Evolutionary conservation across 2,797 vertebrate genomes (phyloP).

Genomic region (Salmo trutta): DNA sequence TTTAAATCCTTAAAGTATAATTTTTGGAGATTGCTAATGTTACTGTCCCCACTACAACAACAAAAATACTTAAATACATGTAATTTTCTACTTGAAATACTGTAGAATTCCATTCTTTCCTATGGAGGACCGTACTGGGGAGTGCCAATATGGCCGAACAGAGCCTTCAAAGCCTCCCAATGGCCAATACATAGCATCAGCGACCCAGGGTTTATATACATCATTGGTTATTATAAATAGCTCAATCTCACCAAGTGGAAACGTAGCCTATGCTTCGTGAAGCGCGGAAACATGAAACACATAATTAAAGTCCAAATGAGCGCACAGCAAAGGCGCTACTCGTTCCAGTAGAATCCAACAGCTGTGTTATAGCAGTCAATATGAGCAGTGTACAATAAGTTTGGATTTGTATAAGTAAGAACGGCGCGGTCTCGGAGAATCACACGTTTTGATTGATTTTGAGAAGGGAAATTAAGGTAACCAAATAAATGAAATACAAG

Average conservation of each 20-base stretch:
- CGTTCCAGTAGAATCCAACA: conserved; percentile 28
- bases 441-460: background rate
- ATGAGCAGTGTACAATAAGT: conserved; percentile 47
- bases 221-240: background rate
- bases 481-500: conserved; percentile 52
- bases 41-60: too few relatives aligned
- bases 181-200: too few relatives aligned
- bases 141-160: too few relatives aligned
- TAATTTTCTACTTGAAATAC: too few relatives aligned
- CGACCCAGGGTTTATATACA: background rate
- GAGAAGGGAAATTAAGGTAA: background rate
- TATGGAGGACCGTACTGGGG: too few relatives aligned
- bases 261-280: background rate
- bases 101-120: too few relatives aligned
- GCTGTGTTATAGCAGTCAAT: conserved; percentile 46
- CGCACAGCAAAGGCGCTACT: conserved; percentile 63
- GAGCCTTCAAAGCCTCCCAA: too few relatives aligned
- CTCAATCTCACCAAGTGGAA: background rate
- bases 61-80: too few relatives aligned
- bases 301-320: conserved; percentile 67
- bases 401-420: conserved; percentile 14
- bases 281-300: conserved; percentile 74
- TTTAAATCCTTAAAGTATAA: too few relatives aligned
- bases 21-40: too few relatives aligned
- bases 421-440: background rate